Percentiles rank a stretch among this genome's conserved stretches.
These are phyloP conservation scores for Phylloscopus collybita DNA, from an alignment of 2,797 vertebrate species.

Conservation along the genomic window DNA sequence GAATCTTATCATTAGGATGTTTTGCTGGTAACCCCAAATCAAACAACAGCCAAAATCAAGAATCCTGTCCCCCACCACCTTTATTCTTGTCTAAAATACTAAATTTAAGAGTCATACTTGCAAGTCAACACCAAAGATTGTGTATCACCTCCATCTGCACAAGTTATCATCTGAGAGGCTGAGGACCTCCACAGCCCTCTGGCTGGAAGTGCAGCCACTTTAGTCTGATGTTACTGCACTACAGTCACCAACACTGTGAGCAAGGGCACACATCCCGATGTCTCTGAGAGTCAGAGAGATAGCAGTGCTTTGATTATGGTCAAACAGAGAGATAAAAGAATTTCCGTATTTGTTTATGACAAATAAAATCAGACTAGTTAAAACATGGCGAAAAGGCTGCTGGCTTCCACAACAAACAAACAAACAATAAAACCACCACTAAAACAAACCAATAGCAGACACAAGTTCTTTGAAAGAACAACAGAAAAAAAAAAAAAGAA, in stretches of 20 bases:
- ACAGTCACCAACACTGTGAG: neutral
- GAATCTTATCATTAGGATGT: neutral
- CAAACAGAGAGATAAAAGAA: neutral
- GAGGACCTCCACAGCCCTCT: neutral
- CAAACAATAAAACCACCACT: neutral
- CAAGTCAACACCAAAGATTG: neutral
- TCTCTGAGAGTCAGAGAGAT: neutral
- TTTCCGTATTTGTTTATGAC: neutral
- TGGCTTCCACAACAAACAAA: neutral
- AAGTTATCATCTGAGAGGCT: neutral
- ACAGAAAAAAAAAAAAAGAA: fast-evolving
- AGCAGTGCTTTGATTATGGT: neutral
- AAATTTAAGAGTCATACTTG: neutral
- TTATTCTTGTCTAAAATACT: neutral
- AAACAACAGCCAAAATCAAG: neutral
- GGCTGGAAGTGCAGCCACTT: neutral
- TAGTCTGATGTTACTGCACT: neutral
- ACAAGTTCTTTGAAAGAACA: neutral
- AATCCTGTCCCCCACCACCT: neutral
- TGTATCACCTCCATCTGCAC: neutral
- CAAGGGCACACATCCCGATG: neutral
- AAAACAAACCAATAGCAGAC: neutral
- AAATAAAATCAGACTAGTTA: neutral
- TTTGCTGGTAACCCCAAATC: neutral
- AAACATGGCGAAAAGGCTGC: neutral